Evolutionary conservation across 2,113 vertebrate genomes (phyloP).

Genomic region (Amazona vittata): DNA sequence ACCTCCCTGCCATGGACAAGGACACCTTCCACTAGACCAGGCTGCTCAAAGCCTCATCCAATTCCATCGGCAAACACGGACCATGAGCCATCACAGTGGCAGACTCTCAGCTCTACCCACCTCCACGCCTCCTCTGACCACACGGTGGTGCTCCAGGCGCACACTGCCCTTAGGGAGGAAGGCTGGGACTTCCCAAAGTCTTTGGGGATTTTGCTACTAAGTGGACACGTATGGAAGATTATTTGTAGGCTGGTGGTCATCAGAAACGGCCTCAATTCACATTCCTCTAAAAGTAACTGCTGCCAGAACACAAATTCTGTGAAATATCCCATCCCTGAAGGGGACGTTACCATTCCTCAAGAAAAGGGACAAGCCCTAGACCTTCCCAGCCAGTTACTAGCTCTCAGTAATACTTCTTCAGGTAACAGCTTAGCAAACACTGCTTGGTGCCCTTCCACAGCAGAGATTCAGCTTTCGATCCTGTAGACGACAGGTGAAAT

Average conservation of each 20-base stretch:
- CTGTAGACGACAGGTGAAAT: background rate
- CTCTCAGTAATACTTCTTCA: background rate
- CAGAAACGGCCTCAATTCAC: background rate
- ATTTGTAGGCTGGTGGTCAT: background rate
- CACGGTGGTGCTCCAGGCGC: conserved; percentile 28
- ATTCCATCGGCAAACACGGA: background rate
- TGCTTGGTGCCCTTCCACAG: background rate
- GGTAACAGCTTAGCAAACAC: background rate
- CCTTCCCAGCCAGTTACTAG: background rate
- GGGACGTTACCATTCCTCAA: background rate
- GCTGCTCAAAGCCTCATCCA: background rate
- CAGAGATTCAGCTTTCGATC: background rate
- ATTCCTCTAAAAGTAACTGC: background rate
- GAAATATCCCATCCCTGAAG: background rate
- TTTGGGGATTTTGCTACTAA: background rate
- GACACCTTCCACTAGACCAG: background rate
- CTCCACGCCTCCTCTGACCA: background rate
- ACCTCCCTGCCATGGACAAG: background rate
- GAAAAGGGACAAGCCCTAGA: background rate
- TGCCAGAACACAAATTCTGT: background rate
- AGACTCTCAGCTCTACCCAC: rapidly evolving
- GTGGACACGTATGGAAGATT: background rate
- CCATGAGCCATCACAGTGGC: rapidly evolving
- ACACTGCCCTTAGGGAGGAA: background rate
- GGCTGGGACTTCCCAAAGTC: background rate